A percentile compares a stretch with the other conserved stretches of the same genome.
Evolutionary conservation across 2,797 vertebrate species (phyloP).

Genomic region (Cephalopachus bancanus): DNA sequence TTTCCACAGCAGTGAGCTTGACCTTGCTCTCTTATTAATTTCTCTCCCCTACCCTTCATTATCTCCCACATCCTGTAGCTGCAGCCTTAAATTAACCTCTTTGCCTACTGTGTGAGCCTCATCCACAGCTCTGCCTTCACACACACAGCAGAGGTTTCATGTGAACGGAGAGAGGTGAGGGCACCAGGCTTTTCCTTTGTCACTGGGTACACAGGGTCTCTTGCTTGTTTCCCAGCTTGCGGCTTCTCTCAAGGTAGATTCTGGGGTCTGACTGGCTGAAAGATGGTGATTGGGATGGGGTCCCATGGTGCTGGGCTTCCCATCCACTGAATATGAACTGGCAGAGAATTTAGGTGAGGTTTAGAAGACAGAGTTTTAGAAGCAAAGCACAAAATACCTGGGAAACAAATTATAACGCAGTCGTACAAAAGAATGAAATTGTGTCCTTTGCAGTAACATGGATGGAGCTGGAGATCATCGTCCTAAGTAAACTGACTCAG

Average conservation of each 20-base stretch:
- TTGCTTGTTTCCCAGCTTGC: not conserved
- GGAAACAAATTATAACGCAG: not conserved
- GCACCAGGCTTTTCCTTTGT: not conserved
- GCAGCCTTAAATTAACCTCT: not conserved
- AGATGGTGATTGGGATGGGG: not conserved
- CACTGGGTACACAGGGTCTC: too few species aligned
- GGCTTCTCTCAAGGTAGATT: not conserved
- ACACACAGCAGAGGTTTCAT: not conserved
- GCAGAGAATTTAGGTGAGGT: not conserved
- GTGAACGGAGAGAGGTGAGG: not conserved
- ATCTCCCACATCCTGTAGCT: not conserved
- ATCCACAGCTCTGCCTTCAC: not conserved
- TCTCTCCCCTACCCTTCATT: fast-evolving
- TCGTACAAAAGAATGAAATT: too few species aligned
- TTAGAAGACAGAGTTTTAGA: constrained; percentile 56
- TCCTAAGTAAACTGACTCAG: too few species aligned
- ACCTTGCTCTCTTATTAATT: not conserved
- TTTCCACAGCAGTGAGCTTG: not conserved
- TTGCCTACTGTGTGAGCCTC: not conserved
- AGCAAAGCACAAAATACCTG: not conserved
- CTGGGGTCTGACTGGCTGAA: not conserved
- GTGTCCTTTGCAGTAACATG: too few species aligned
- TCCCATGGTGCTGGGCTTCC: not conserved
- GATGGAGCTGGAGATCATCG: too few species aligned
- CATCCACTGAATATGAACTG: not conserved